A percentile compares a stretch with the other conserved stretches of the same genome.
These are phyloP conservation scores for Erpobdella octoculata DNA, from an alignment of 2,888 invertebrate genomes.

Conservation along the genomic window DNA sequence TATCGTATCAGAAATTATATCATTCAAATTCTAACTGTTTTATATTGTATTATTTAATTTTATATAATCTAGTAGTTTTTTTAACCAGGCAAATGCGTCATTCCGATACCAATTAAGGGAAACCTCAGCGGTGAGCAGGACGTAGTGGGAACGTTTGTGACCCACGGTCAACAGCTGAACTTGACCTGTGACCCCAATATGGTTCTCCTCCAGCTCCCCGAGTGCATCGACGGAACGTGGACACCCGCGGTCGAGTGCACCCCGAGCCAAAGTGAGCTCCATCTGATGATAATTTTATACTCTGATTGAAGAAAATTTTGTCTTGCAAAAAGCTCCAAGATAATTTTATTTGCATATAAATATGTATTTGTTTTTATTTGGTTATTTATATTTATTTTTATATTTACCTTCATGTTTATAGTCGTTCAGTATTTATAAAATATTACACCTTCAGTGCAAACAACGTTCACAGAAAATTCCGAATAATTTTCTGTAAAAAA, in stretches of 20 bases:
- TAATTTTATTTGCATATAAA: background rate
- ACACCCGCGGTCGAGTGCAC: slow-evolving; percentile 80
- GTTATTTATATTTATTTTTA: background rate
- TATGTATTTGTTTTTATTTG: no score
- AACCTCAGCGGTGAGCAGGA: background rate
- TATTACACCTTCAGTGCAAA: no score
- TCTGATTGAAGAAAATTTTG: background rate
- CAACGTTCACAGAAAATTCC: no score
- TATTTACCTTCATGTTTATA: background rate
- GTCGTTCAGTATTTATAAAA: background rate
- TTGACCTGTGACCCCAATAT: slow-evolving; percentile 40
- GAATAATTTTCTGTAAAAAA: background rate
- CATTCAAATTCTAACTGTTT: no score
- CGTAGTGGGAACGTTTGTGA: slow-evolving; percentile 37
- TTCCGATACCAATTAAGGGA: slow-evolving; percentile 17
- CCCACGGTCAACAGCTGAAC: slow-evolving; percentile 41
- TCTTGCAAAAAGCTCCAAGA: background rate
- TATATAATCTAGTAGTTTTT: background rate
- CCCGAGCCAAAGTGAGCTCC: slow-evolving; percentile 52
- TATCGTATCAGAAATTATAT: no score
- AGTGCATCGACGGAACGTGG: slow-evolving; percentile 90
- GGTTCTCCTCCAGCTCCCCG: slow-evolving; percentile 16
- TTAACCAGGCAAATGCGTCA: slow-evolving; percentile 11
- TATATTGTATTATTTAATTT: no score
- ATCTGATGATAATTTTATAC: background rate